Conservation (phyloP, 1,140 invertebrate species). For the Drosophila ogumai region DNA sequence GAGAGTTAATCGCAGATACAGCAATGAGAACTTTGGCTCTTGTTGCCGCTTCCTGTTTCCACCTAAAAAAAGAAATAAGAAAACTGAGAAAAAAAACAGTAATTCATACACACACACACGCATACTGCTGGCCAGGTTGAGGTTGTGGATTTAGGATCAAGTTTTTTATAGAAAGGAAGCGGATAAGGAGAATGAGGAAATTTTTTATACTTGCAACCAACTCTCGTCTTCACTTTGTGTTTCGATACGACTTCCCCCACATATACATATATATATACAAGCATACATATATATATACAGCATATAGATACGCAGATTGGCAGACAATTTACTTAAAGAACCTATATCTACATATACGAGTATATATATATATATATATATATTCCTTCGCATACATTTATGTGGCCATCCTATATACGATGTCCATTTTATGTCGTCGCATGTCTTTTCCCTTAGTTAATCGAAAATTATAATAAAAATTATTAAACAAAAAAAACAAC, state of each 20-base stretch:
- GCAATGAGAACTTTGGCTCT: conserved; percentile 32
- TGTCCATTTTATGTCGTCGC: conserved; percentile 35
- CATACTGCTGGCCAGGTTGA: conserved; percentile 53
- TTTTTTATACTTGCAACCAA: conserved; percentile 48
- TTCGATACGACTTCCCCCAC: conserved; percentile 33
- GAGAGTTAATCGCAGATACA: conserved; percentile 20
- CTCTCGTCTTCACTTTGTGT: conserved; percentile 36
- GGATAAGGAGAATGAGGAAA: conserved; percentile 10
- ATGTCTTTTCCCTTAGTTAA: conserved; percentile 47
- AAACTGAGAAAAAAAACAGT: conserved; percentile 1
- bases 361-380: conserved; percentile 22
- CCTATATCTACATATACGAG: conserved; percentile 33
- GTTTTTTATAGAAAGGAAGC: conserved; percentile 26
- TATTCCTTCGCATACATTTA: conserved; percentile 12
- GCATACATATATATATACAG: conserved; percentile 6
- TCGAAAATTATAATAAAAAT: conserved; percentile 20
- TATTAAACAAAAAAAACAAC: neutral
- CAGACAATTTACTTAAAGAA: conserved; percentile 46
- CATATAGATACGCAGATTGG: conserved; percentile 43
- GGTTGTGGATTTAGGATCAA: conserved; percentile 42
- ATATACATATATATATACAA: conserved; percentile 1
- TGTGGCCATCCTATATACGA: conserved; percentile 22
- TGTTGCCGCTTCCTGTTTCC: conserved; percentile 48
- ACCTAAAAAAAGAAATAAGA: conserved; percentile 16
- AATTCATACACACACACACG: conserved; percentile 29